Evolutionary conservation across 2,888 invertebrate genomes (phyloP).

Genomic region (Hylaea fasciaria): DNA sequence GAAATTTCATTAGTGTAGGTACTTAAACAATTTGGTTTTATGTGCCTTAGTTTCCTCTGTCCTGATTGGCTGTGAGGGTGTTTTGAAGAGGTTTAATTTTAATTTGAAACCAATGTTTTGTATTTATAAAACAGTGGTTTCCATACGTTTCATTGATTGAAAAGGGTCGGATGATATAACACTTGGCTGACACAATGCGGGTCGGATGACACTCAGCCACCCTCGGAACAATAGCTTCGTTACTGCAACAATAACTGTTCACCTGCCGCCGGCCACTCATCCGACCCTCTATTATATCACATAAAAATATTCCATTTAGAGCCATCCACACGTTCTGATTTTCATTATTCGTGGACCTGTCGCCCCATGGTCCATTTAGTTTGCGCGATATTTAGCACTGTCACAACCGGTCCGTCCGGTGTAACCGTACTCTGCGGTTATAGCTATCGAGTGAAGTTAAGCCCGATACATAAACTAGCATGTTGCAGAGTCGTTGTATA

Average conservation of each 20-base stretch:
- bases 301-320: constrained; percentile 63
- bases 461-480: constrained; percentile 69
- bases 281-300: constrained; percentile 33
- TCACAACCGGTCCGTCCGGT: constrained; percentile 33
- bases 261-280: constrained; percentile 49
- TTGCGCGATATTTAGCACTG: constrained; percentile 46
- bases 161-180: constrained; percentile 64
- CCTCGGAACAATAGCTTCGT: constrained; percentile 74
- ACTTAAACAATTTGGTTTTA: constrained; percentile 31
- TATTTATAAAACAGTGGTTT: constrained; percentile 27
- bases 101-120: constrained; percentile 1
- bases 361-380: constrained; percentile 51
- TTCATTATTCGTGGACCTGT: constrained; percentile 53
- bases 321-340: constrained; percentile 49
- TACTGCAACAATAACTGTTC: constrained; percentile 73
- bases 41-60: constrained; percentile 26
- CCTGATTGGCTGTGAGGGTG: constrained; percentile 9
- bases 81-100: constrained; percentile 14
- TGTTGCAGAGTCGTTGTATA: constrained; percentile 74
- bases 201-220: constrained; percentile 66
- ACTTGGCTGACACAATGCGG: constrained; percentile 69
- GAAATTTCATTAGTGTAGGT: constrained; percentile 30
- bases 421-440: constrained; percentile 41
- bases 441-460: constrained; percentile 57
- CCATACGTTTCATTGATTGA: constrained; percentile 43